Conservation (phyloP, 2,113 vertebrate genomes). For the Onychostoma macrolepis region DNA sequence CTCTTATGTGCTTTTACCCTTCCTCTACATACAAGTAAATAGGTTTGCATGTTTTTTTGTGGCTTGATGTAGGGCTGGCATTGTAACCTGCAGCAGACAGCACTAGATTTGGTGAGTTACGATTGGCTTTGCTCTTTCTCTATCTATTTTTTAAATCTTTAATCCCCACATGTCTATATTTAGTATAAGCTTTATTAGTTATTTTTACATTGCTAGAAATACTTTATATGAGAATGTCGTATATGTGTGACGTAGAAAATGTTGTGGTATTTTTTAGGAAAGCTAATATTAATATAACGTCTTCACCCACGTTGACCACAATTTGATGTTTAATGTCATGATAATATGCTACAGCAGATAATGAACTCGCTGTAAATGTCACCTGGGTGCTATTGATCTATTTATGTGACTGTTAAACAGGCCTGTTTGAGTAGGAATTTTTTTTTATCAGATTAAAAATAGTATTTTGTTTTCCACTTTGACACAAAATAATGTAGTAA, state of each 20-base stretch:
- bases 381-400: constrained; percentile 10
- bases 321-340: not conserved
- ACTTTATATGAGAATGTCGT: constrained; percentile 23
- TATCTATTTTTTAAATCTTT: not conserved
- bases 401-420: not conserved
- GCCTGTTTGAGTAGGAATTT: not conserved
- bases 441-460: constrained; percentile 12
- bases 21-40: not conserved
- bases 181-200: not conserved
- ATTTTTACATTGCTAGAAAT: not conserved
- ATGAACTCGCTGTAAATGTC: not conserved
- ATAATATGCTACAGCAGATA: not conserved
- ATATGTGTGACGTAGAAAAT: not conserved
- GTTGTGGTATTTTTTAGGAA: not conserved
- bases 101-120: constrained; percentile 18
- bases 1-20: not conserved
- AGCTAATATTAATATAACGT: not conserved
- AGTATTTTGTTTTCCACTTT: not conserved
- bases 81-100: not conserved
- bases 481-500: not conserved
- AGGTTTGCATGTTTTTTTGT: not conserved
- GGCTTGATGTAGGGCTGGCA: not conserved
- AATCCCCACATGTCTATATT: not conserved
- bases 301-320: constrained; percentile 1
- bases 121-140: not conserved